Evolutionary conservation across 2,113 vertebrate species (phyloP).

Genomic region (Burhinus oedicnemus): DNA sequence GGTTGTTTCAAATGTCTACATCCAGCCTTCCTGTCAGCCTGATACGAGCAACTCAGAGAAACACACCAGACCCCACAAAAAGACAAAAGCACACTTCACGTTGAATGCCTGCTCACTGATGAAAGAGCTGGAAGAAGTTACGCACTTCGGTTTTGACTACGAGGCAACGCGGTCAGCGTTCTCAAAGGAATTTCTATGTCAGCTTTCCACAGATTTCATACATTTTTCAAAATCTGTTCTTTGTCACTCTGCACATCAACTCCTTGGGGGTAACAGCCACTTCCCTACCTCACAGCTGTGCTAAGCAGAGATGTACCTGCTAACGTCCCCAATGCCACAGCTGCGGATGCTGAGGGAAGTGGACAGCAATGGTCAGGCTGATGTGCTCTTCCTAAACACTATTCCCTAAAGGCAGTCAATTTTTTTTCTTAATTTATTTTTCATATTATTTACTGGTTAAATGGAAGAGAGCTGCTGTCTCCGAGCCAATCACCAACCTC

Average conservation of each 20-base stretch:
- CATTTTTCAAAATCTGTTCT: constrained; percentile 21
- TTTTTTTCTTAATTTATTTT: not conserved
- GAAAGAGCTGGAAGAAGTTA: not conserved
- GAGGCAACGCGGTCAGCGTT: not conserved
- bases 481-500: not conserved
- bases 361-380: not conserved
- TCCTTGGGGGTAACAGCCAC: not conserved
- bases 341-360: not conserved
- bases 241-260: not conserved
- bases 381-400: not conserved
- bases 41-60: not conserved
- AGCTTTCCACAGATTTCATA: not conserved
- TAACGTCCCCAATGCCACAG: not conserved
- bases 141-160: not conserved
- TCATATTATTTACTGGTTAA: not conserved
- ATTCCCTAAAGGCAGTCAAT: rapidly evolving
- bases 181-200: not conserved
- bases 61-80: not conserved
- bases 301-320: not conserved
- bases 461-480: not conserved
- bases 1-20: not conserved
- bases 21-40: not conserved
- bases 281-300: not conserved
- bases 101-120: not conserved
- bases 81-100: not conserved